A percentile compares a stretch with the other conserved stretches of the same genome.
These are phyloP conservation scores for Tipula confusa DNA, from an alignment of 2,888 invertebrate species.

Conservation along the genomic window DNA sequence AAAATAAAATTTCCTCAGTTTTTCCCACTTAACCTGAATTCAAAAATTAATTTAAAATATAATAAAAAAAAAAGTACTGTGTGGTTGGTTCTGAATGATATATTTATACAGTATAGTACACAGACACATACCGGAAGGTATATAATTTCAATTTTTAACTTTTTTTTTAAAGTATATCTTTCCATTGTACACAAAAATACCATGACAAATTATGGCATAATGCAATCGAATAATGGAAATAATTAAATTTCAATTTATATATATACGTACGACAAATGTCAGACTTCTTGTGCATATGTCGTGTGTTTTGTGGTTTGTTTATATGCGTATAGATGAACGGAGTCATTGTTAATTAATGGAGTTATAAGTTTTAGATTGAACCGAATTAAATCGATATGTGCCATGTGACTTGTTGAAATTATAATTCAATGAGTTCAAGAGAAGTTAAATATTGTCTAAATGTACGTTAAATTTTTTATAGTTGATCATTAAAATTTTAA, in stretches of 20 bases:
- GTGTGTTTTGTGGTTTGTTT: not conserved
- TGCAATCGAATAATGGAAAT: not conserved
- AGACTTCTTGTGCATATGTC: not conserved
- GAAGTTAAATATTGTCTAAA: too few species aligned
- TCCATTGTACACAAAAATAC: not conserved
- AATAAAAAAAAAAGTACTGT: not conserved
- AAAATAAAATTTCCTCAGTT: not conserved
- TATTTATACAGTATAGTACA: not conserved
- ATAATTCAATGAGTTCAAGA: too few species aligned
- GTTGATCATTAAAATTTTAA: too few species aligned
- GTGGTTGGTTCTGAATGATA: not conserved
- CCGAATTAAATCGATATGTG: too few species aligned
- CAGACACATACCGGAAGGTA: not conserved
- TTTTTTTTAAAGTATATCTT: not conserved
- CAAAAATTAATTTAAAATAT: too few species aligned
- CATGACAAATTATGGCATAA: not conserved
- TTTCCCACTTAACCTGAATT: constrained; percentile 25
- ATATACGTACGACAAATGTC: not conserved
- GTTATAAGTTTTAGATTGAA: too few species aligned
- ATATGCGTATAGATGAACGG: not conserved
- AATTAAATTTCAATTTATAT: not conserved
- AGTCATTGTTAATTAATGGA: not conserved
- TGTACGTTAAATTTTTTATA: too few species aligned
- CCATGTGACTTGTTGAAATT: too few species aligned
- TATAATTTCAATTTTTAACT: not conserved